Evolutionary conservation across 2,797 vertebrate species (phyloP), one percentile per base, ranked within the genome.

Genomic region (Falco novaeseelandiae): DNA sequence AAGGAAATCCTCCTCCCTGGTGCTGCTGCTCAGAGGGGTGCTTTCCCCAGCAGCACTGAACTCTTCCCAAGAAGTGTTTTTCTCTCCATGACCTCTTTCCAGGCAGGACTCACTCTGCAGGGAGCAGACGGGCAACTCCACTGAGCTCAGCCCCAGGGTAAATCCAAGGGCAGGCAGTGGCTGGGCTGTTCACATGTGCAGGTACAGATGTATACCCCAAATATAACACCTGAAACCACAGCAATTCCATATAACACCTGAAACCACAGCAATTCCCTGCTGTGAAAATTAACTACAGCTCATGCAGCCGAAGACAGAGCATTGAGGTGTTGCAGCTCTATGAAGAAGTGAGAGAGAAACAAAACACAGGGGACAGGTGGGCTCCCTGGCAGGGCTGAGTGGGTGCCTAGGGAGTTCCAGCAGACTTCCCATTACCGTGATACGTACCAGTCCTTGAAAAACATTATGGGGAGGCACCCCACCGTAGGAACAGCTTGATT

Each of bases 181-280:
- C 0, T 22, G 23, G 55, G 36, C n/a, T 51, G 36, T 21, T 58
- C 8, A 3, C 49, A 7, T 1, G 0, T 4, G 16, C 19, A 20
- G 32, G 46, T 40, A 26, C 36, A 29, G 81, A 29, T 8, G 9
- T 9, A 2, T 4, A 14, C 1, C 3, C 65, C 38, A 34, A 58
- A 29, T 8, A 4, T 1, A 16, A 30, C 59, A 13, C 27, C 62
- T 30, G 32, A 34, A 62, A 67, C 7, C 29, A 8, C 23, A 46
- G 85, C 55, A 18, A 6, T 49, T 15, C 58, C n/a, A 29, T 8
- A 4, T 1, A 16, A 30, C 59, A 13, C 27, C 62, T 30, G 32
- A 34, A 62, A 67, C 7, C 29, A 8, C 23, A 46, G 85, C 55
- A 18, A 6, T 49, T 15, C 58, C n/a, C 73, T 34, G 51, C 65